These are phyloP conservation scores for Platyrinchus mystaceus DNA, from an alignment of 2,797 vertebrate species.

Conservation along the genomic window DNA sequence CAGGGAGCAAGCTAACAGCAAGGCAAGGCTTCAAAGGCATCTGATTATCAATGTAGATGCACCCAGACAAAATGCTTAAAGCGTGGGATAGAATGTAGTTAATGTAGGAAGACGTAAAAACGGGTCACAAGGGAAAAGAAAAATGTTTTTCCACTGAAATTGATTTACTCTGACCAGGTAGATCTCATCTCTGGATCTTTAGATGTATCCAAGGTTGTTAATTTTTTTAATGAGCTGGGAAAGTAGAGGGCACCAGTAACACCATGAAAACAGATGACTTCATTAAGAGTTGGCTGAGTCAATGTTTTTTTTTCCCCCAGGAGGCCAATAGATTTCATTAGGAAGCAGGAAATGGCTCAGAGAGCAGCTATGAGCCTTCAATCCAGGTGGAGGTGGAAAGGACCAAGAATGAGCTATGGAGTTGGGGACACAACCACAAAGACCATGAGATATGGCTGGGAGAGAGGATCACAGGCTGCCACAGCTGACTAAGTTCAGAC, in stretches of 20 bases:
- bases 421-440: background rate
- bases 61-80: background rate
- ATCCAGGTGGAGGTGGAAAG: slow-evolving; percentile 1
- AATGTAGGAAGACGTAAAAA: background rate
- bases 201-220: slow-evolving; percentile 20
- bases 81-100: background rate
- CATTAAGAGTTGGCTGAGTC: slow-evolving; percentile 47
- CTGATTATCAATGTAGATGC: background rate
- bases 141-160: background rate
- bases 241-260: slow-evolving; percentile 38
- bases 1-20: background rate
- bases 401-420: background rate
- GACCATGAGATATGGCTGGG: background rate
- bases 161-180: background rate
- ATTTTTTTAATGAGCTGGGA: slow-evolving; percentile 55
- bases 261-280: slow-evolving; percentile 58
- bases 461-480: background rate
- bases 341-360: slow-evolving; percentile 55
- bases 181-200: slow-evolving; percentile 26
- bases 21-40: background rate
- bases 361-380: background rate
- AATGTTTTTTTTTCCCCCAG: slow-evolving; percentile 46
- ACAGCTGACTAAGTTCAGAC: background rate
- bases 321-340: slow-evolving; percentile 54
- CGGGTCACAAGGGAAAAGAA: background rate